Percentiles rank a stretch among this genome's conserved stretches.
Evolutionary conservation across 2,888 invertebrate genomes (phyloP).

Genomic region (Mythimna pallens): DNA sequence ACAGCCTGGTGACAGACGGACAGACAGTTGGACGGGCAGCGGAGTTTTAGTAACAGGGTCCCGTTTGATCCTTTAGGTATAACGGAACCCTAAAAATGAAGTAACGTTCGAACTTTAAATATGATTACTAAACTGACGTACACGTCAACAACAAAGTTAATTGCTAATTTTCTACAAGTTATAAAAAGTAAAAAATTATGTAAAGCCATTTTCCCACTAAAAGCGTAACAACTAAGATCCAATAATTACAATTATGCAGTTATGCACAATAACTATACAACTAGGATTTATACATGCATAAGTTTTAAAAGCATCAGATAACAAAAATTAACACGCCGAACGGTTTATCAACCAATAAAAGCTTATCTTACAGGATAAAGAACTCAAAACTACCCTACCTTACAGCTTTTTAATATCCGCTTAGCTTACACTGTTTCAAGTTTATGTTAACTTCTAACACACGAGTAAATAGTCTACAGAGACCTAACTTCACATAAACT

Average conservation of each 20-base stretch:
- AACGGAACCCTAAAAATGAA: no score
- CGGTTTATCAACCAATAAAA: slow-evolving; percentile 17
- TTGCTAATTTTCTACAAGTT: no score
- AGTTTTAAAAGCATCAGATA: slow-evolving; percentile 21
- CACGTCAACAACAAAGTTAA: no score
- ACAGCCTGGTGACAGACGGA: no score
- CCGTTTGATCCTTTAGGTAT: no score
- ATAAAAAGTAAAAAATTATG: not conserved
- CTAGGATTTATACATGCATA: not conserved
- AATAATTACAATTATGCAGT: not conserved
- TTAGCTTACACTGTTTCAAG: slow-evolving; percentile 23
- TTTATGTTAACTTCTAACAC: slow-evolving; percentile 1
- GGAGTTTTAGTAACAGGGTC: no score
- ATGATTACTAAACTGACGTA: no score
- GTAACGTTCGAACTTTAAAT: no score
- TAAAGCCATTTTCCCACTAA: not conserved
- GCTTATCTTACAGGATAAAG: slow-evolving; percentile 28
- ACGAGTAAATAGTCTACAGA: slow-evolving; percentile 32
- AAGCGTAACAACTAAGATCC: not conserved
- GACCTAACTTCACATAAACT: not conserved
- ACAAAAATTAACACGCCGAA: slow-evolving; percentile 11
- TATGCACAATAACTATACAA: no score
- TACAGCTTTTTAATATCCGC: slow-evolving; percentile 31
- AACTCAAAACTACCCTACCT: slow-evolving; percentile 24
- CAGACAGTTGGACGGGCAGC: no score